A percentile compares a stretch with the other conserved stretches of the same genome.
These are phyloP conservation scores for Lethrus apterus DNA, from an alignment of 1,140 invertebrate genomes.

Conservation along the genomic window DNA sequence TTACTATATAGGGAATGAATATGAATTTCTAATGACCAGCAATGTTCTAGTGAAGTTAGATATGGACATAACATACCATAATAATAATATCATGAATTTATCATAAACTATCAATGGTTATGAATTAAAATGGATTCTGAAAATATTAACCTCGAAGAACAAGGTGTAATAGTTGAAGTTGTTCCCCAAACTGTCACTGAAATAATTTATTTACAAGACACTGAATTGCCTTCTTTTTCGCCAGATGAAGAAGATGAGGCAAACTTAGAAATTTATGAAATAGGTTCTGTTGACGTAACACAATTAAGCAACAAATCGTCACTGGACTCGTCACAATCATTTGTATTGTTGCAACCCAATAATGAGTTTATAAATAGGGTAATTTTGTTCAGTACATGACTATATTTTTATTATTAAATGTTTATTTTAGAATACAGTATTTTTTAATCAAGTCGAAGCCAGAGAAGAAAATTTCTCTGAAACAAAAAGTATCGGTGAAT, in stretches of 20 bases:
- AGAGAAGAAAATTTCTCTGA: slow-evolving; percentile 8
- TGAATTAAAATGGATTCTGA: slow-evolving; percentile 7
- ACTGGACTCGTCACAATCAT: slow-evolving; percentile 12
- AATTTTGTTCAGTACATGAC: background rate
- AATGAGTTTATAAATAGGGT: slow-evolving; percentile 8
- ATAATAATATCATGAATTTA: too few species aligned
- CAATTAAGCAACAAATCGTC: slow-evolving; percentile 3
- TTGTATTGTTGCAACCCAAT: slow-evolving; percentile 10
- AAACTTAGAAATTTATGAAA: slow-evolving; percentile 12
- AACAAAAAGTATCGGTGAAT: slow-evolving; percentile 10
- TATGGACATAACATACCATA: too few species aligned
- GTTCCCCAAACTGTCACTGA: slow-evolving; percentile 16
- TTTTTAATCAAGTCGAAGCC: background rate
- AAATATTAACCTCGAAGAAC: slow-evolving; percentile 13
- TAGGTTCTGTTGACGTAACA: slow-evolving; percentile 11
- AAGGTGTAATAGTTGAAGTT: slow-evolving; percentile 17
- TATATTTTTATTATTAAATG: background rate
- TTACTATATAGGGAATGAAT: too few species aligned
- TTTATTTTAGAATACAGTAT: slow-evolving; percentile 9
- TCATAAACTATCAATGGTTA: background rate
- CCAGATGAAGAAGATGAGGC: slow-evolving; percentile 1
- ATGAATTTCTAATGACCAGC: too few species aligned
- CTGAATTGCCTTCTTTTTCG: slow-evolving; percentile 3
- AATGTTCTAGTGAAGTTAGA: too few species aligned
- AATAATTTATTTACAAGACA: slow-evolving; percentile 13